Conservation (phyloP, 2,113 vertebrate genomes). For the Campylomormyrus tamandua region DNA sequence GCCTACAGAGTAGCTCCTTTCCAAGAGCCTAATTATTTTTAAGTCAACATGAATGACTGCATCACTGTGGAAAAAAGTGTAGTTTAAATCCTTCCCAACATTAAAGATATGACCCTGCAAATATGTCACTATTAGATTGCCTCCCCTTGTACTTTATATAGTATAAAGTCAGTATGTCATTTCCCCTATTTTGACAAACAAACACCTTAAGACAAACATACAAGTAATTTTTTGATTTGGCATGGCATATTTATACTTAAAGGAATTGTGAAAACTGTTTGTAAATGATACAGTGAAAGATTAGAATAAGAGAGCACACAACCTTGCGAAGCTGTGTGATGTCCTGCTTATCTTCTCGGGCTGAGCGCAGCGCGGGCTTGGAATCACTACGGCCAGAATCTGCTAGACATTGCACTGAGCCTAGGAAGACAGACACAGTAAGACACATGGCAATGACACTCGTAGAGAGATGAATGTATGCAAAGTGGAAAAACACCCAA, state of each 20-base stretch:
- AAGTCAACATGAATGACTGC: background rate
- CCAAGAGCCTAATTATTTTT: background rate
- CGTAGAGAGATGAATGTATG: background rate
- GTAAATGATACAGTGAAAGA: background rate
- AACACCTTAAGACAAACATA: background rate
- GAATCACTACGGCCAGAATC: constrained; percentile 61
- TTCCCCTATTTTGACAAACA: background rate
- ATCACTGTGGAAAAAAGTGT: background rate
- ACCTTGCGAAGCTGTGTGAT: constrained; percentile 70
- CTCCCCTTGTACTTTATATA: background rate
- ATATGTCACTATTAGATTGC: background rate
- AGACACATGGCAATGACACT: background rate
- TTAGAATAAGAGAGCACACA: background rate
- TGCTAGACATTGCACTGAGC: constrained; percentile 40
- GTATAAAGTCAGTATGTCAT: background rate
- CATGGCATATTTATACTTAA: background rate
- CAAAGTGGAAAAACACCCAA: background rate
- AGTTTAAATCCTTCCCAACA: background rate
- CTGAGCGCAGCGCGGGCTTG: constrained; percentile 46
- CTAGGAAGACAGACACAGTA: constrained; percentile 13
- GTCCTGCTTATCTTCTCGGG: constrained; percentile 61
- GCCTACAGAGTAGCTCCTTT: background rate
- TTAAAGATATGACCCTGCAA: background rate
- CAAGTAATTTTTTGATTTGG: background rate
- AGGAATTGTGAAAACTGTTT: background rate